Conservation (phyloP, 2,113 vertebrate genomes). For the Cichladusa arquata region DNA sequence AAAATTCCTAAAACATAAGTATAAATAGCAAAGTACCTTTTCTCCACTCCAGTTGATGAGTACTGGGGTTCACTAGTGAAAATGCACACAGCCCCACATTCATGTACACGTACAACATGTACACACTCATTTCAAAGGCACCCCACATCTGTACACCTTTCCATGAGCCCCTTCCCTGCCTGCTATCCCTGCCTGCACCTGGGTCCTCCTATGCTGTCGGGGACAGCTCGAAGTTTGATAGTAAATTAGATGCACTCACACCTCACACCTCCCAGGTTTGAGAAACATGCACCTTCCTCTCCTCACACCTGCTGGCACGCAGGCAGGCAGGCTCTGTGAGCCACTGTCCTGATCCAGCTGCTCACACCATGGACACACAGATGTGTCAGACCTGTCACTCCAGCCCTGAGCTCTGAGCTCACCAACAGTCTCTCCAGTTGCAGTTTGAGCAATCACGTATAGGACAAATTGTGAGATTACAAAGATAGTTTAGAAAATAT, state of each 20-base stretch:
- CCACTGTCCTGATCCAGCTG: neutral
- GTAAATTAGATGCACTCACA: neutral
- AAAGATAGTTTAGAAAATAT: neutral
- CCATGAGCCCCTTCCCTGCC: neutral
- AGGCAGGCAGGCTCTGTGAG: neutral
- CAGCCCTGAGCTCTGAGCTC: neutral
- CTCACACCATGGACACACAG: neutral
- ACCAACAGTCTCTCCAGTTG: neutral
- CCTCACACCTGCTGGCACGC: neutral
- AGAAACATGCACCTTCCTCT: neutral
- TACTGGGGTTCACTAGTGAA: neutral
- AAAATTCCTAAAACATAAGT: neutral
- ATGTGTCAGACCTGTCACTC: neutral
- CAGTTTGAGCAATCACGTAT: neutral
- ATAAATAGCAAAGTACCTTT: neutral
- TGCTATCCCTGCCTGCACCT: neutral
- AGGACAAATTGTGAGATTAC: neutral
- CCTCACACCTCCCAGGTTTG: neutral
- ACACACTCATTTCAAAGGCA: neutral
- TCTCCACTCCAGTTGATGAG: neutral
- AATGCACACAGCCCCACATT: neutral
- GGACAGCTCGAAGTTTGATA: neutral
- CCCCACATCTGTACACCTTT: neutral
- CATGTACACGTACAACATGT: too few species aligned
- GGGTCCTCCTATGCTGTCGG: neutral